Evolutionary conservation across 2,888 invertebrate genomes (phyloP).

Genomic region (Galeruca laticollis): DNA sequence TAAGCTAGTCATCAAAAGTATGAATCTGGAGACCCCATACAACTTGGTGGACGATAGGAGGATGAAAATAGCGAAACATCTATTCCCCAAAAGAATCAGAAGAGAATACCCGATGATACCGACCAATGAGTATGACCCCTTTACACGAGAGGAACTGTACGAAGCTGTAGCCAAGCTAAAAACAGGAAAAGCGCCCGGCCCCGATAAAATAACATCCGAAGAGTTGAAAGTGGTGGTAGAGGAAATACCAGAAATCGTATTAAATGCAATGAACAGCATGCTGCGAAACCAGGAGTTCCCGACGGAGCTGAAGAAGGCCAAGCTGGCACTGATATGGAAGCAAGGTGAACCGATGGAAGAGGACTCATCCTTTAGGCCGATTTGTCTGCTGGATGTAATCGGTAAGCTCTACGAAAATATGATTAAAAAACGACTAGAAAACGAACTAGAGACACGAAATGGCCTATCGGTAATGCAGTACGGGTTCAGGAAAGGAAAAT

Average conservation of each 20-base stretch:
- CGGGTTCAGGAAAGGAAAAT: too few relatives aligned
- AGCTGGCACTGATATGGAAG: constrained; percentile 35
- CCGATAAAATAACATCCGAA: constrained; percentile 49
- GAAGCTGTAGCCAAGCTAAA: constrained; percentile 35
- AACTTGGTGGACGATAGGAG: neutral
- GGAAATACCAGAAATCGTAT: constrained; percentile 25
- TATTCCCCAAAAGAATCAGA: neutral
- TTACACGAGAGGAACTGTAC: constrained; percentile 32
- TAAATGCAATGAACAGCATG: constrained; percentile 31
- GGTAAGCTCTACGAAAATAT: constrained; percentile 18
- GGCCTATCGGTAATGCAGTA: too few relatives aligned
- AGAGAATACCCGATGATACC: neutral
- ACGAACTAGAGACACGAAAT: constrained; percentile 16
- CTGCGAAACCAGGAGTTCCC: constrained; percentile 38
- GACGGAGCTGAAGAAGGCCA: constrained; percentile 39
- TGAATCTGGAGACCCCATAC: neutral
- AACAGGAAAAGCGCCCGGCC: constrained; percentile 47
- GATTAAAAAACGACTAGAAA: constrained; percentile 11
- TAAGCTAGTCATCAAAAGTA: neutral
- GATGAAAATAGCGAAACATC: neutral
- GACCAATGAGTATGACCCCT: neutral
- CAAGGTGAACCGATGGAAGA: neutral
- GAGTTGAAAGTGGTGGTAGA: constrained; percentile 37
- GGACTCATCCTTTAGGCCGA: constrained; percentile 19
- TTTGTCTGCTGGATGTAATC: constrained; percentile 17